phyloP scores from a whole-genome alignment of 2,113 vertebrate genomes.

The Oceanites oceanicus region DNA sequence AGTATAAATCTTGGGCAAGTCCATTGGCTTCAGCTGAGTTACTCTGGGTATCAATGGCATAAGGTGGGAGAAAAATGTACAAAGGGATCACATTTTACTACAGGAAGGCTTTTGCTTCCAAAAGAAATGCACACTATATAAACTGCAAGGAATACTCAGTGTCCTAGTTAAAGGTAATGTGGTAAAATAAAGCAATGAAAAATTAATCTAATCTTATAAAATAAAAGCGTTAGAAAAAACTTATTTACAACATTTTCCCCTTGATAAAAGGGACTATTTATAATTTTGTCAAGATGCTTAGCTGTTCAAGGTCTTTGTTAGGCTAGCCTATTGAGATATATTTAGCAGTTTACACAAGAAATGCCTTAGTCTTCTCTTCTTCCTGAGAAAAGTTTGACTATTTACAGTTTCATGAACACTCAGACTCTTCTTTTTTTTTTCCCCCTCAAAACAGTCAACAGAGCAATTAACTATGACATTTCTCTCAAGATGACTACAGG shows the following conservation, averaged over 20 bases:
- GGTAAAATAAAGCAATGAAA: conserved; percentile 49
- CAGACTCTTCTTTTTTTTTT: background rate
- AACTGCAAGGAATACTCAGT: background rate
- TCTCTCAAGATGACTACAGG: conserved; percentile 35
- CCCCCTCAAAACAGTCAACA: background rate
- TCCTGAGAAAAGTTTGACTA: conserved; percentile 1
- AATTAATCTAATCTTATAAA: conserved; percentile 64
- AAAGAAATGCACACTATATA: background rate
- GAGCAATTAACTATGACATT: conserved; percentile 38
- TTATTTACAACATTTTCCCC: conserved; percentile 16
- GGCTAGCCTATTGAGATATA: conserved; percentile 16
- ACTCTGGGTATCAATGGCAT: background rate
- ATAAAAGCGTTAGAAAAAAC: conserved; percentile 31
- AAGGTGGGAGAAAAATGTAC: background rate
- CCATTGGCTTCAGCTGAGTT: background rate
- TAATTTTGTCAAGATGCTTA: conserved; percentile 28
- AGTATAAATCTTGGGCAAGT: background rate
- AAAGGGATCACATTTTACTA: background rate
- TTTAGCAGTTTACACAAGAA: background rate
- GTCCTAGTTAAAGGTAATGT: conserved; percentile 24
- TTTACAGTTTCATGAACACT: background rate
- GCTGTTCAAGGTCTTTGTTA: conserved; percentile 14
- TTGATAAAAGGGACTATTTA: conserved; percentile 57
- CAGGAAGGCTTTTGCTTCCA: background rate
- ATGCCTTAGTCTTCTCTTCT: background rate